Evolutionary conservation across 2,797 vertebrate species (phyloP).

Genomic region (Zonotrichia albicollis): DNA sequence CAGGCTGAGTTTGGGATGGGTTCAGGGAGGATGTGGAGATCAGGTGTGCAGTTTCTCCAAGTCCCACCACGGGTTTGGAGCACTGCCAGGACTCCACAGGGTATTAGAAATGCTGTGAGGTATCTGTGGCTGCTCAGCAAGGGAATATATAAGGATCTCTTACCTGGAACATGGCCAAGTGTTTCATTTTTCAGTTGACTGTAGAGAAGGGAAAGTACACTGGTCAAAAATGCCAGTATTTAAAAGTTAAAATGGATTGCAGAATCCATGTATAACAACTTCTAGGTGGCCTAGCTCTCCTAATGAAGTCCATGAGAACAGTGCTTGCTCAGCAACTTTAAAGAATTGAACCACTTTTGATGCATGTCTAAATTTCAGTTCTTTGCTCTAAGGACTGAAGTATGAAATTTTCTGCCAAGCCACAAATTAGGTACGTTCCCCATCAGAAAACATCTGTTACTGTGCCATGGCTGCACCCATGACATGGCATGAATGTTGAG

Average conservation of each 20-base stretch:
- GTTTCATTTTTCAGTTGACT: neutral
- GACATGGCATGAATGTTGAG: neutral
- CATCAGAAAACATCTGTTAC: neutral
- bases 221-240: neutral
- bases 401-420: conserved; percentile 13
- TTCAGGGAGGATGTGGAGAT: neutral
- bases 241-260: neutral
- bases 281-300: neutral
- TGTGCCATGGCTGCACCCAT: neutral
- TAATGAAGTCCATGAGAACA: neutral
- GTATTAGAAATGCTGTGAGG: neutral
- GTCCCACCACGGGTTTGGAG: neutral
- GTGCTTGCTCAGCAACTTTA: neutral
- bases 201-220: neutral
- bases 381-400: conserved; percentile 1
- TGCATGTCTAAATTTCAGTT: conserved; percentile 2
- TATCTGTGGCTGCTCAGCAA: neutral
- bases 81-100: neutral
- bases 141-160: neutral
- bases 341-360: conserved; percentile 8
- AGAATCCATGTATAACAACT: neutral
- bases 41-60: neutral
- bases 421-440: neutral
- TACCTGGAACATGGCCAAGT: neutral
- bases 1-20: neutral